Evolutionary conservation across 2,888 invertebrate genomes (phyloP), one percentile per base, ranked within the genome.

Genomic region (Sericinus montela): DNA sequence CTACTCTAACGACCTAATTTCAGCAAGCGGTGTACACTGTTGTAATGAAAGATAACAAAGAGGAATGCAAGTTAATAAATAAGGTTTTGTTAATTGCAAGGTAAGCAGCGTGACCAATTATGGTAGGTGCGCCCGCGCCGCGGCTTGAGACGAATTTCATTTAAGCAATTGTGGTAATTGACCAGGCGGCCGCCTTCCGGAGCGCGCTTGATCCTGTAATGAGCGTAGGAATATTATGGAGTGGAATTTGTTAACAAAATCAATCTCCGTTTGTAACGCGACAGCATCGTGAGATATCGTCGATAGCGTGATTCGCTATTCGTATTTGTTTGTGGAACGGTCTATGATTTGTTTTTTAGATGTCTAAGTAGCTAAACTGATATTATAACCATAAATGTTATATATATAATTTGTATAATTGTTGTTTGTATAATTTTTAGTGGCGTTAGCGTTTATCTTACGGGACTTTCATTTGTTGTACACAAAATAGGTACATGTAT

Each of bases 71-170:
- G 38, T 44, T 14, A 38, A 39, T 39, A 39, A 44, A 45, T 45
- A 55, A 51, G 48, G 47, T 53, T 55, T 50, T 51, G 67, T 69
- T 78, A 78, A 79, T 80, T 78, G 77, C 75, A 80, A 84, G 76
- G 85, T 85, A 82, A 80, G 75, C 79, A 83, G 78, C 87, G 84
- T 85, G 84, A 82, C 87, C 85, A 86, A 86, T 86, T 86, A 85
- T 3, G 73, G 77, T 57, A 66, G 64, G 45, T 40, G 44, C 38
- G 44, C 11, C 40, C 68, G 67, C 67, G 65, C 69, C 71, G 59
- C 72, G 69, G 65, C 55, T 70, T 67, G 73, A 82, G 80, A 80
- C 82, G 80, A 82, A 85, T 83, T 83, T 81, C 80, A 85, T 86
- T 87, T 78, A 73, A 81, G 79, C 87, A 86, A 86, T 87, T 87